A percentile compares a stretch with the other conserved stretches of the same genome.
These are phyloP conservation scores for Ariolimax columbianus DNA, from an alignment of 2,888 invertebrate species.

Conservation along the genomic window DNA sequence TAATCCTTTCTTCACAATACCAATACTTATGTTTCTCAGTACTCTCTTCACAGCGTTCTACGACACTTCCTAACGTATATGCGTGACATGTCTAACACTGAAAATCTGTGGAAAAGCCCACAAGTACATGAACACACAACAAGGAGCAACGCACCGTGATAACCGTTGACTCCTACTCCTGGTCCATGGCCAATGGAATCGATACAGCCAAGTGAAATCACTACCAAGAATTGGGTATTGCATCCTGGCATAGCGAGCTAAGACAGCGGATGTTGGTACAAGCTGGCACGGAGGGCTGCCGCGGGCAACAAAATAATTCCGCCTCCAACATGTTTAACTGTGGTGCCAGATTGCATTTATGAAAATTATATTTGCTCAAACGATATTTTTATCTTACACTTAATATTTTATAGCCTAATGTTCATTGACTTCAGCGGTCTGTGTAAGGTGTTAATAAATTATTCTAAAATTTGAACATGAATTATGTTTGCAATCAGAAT, in stretches of 20 bases:
- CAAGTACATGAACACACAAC: background rate
- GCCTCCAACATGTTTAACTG: background rate
- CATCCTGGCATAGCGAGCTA: background rate
- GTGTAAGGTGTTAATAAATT: background rate
- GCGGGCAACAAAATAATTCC: background rate
- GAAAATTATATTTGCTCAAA: background rate
- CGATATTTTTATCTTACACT: background rate
- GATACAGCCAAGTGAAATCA: slow-evolving; percentile 9
- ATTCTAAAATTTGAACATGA: background rate
- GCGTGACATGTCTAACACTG: too few relatives aligned
- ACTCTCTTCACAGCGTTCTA: too few relatives aligned
- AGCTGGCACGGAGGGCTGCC: slow-evolving; percentile 7
- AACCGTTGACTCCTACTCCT: background rate
- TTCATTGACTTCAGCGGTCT: background rate
- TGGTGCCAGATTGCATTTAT: background rate
- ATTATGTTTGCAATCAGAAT: background rate
- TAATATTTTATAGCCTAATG: background rate
- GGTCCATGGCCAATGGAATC: slow-evolving; percentile 5
- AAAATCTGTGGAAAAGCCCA: background rate
- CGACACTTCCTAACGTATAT: too few relatives aligned
- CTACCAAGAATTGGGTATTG: background rate
- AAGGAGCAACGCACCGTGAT: background rate
- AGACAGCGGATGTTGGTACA: background rate
- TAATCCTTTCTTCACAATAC: background rate
- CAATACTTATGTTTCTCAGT: too few relatives aligned